Conservation (phyloP, 2,113 vertebrate species). For the Bucco capensis region DNA sequence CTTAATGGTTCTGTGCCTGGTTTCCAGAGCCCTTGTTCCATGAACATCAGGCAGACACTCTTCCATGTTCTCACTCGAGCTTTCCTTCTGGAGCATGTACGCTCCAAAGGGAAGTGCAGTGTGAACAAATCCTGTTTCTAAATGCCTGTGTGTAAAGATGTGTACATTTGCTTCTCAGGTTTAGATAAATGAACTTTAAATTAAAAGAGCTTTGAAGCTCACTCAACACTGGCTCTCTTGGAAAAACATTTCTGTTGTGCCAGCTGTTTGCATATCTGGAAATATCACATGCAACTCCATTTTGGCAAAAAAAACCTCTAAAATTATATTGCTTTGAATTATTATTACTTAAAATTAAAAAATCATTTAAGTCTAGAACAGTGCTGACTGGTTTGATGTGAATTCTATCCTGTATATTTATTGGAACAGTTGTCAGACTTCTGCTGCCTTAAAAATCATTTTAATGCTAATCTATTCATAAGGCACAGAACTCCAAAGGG, state of each 20-base stretch:
- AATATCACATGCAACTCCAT: background rate
- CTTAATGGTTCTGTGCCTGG: background rate
- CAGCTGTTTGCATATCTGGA: background rate
- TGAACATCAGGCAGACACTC: no score
- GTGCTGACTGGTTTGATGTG: background rate
- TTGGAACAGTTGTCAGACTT: slow-evolving; percentile 15
- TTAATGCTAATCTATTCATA: slow-evolving; percentile 25
- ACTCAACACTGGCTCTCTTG: background rate
- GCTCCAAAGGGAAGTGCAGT: background rate
- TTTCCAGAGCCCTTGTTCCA: background rate
- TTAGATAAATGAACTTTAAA: background rate
- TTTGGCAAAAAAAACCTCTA: background rate
- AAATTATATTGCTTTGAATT: background rate
- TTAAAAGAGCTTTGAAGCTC: background rate
- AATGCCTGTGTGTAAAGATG: background rate
- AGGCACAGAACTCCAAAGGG: slow-evolving; percentile 1
- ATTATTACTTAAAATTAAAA: background rate
- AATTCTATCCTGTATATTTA: background rate
- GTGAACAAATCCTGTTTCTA: background rate
- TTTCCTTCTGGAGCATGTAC: background rate
- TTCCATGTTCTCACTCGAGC: background rate
- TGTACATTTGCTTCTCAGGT: background rate
- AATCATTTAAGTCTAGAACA: background rate
- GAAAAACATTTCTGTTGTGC: background rate
- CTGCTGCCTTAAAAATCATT: slow-evolving; percentile 16